These are phyloP conservation scores for Ploceus nigricollis DNA, from an alignment of 2,113 vertebrate species.

Conservation along the genomic window DNA sequence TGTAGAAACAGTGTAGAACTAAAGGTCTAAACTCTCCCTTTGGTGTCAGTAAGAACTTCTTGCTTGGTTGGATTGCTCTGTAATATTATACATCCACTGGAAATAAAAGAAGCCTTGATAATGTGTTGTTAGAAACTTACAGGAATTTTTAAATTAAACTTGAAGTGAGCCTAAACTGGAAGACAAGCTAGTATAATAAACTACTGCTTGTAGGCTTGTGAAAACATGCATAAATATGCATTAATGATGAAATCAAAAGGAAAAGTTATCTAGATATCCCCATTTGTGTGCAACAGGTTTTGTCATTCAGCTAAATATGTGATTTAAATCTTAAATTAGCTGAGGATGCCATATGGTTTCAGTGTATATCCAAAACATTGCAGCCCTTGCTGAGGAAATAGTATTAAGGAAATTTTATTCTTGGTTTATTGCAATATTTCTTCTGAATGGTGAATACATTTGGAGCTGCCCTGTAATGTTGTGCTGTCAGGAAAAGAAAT, in stretches of 20 bases:
- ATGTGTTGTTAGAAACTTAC: not conserved
- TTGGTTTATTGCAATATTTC: not conserved
- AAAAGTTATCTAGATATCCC: not conserved
- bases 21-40: slow-evolving; percentile 31
- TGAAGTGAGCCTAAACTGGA: not conserved
- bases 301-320: not conserved
- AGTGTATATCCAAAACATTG: not conserved
- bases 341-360: not conserved
- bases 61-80: not conserved
- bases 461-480: not conserved
- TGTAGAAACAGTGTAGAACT: slow-evolving; percentile 39
- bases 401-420: not conserved
- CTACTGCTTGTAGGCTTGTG: not conserved
- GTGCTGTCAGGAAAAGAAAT: not conserved
- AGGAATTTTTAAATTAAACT: not conserved
- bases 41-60: slow-evolving; percentile 23
- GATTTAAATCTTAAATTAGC: not conserved
- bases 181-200: not conserved
- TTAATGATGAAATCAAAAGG: not conserved
- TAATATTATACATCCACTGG: not conserved
- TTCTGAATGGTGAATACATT: not conserved
- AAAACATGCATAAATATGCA: not conserved
- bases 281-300: not conserved
- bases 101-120: not conserved
- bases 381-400: not conserved